Conservation (phyloP, 1,140 invertebrate species). For the Saccostrea glomerata region DNA sequence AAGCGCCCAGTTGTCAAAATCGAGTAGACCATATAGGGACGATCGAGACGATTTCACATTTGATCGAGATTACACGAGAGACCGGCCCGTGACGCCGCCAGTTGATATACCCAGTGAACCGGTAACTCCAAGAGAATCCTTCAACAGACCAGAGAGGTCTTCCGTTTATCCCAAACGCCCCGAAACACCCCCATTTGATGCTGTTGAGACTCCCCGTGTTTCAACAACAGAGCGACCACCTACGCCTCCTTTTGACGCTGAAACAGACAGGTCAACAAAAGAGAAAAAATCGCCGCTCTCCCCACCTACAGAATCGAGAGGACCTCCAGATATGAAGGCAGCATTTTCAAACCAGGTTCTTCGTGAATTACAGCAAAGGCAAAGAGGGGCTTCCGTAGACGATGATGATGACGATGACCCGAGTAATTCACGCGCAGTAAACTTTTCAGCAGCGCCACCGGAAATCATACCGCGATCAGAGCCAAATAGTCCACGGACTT, state of each 20-base stretch:
- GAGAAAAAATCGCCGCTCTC: not conserved
- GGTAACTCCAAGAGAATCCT: conserved; percentile 38
- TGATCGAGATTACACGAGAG: conserved; percentile 33
- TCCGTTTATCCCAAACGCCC: not conserved
- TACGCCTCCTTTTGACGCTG: conserved; percentile 35
- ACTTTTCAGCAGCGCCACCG: conserved; percentile 49
- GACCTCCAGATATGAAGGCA: conserved; percentile 26
- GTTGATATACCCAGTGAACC: conserved; percentile 49
- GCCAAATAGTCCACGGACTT: conserved; percentile 54
- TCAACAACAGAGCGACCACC: conserved; percentile 24
- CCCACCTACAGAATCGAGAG: conserved; percentile 20
- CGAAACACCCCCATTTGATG: conserved; percentile 49
- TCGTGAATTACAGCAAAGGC: conserved; percentile 47
- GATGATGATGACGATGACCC: conserved; percentile 43
- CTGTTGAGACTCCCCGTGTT: conserved; percentile 38
- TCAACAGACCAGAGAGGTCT: not conserved
- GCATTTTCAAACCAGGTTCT: conserved; percentile 52
- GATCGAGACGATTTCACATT: not conserved
- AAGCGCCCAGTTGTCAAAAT: not conserved
- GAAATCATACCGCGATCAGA: conserved; percentile 53
- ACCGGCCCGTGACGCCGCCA: conserved; percentile 48
- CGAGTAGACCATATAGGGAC: not conserved
- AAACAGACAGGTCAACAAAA: not conserved
- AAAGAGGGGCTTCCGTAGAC: conserved; percentile 15
- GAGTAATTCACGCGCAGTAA: conserved; percentile 40